Evolutionary conservation across 2,797 vertebrate genomes (phyloP).

Genomic region (Tokudaia tokunoshimensis): DNA sequence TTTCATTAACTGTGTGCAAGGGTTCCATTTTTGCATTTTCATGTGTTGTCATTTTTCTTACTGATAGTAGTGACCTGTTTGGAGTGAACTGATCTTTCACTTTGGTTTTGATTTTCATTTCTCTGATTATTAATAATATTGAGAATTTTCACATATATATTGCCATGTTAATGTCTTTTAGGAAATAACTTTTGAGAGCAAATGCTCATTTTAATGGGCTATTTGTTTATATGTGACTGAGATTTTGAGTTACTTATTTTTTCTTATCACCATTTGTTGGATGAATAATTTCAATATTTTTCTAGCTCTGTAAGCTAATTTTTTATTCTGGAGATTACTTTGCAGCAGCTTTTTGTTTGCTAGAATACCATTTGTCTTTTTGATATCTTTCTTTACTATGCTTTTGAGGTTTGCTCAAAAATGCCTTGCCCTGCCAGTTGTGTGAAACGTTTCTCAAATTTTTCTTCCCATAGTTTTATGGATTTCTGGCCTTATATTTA

Average conservation of each 20-base stretch:
- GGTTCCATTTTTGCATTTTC: not conserved
- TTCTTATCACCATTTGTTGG: not conserved
- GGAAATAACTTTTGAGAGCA: not conserved
- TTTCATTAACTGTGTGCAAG: not conserved
- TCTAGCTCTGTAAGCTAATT: not conserved
- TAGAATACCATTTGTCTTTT: not conserved
- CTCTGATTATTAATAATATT: not conserved
- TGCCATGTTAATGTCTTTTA: not conserved
- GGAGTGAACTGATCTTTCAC: not conserved
- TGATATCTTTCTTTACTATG: not conserved
- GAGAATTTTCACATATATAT: not conserved
- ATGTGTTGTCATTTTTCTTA: not conserved
- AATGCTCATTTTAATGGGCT: not conserved
- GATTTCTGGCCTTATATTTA: not conserved
- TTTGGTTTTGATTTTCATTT: not conserved
- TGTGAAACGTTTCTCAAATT: not conserved
- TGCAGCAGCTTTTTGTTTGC: not conserved
- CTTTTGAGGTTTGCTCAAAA: not conserved
- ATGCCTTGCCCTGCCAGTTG: not conserved
- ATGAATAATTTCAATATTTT: not conserved
- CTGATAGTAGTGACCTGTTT: not conserved
- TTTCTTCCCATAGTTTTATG: not conserved
- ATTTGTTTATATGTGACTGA: not conserved
- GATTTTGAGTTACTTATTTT: not conserved
- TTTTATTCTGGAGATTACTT: not conserved